Percentiles rank a stretch among this genome's conserved stretches.
Conservation (phyloP, 2,113 vertebrate species). For the Oncorhynchus tshawytscha region DNA sequence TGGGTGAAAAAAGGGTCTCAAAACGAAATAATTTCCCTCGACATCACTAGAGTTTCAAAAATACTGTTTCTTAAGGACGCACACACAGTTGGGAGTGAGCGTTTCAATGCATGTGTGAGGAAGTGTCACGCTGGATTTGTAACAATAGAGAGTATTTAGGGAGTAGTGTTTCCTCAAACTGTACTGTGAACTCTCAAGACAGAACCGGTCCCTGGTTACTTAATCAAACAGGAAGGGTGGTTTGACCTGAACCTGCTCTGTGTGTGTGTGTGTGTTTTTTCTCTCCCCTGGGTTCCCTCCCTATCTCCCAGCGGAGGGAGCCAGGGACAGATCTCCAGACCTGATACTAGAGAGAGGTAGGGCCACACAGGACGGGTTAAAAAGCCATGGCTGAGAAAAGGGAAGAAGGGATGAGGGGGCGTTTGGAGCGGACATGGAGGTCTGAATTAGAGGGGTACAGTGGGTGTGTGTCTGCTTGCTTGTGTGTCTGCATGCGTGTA, state of each 20-base stretch:
- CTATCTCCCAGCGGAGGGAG: slow-evolving; percentile 57
- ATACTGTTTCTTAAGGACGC: slow-evolving; percentile 58
- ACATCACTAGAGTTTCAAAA: background rate
- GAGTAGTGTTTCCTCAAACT: slow-evolving; percentile 70
- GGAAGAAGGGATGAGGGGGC: slow-evolving; percentile 11
- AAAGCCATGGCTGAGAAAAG: slow-evolving; percentile 40
- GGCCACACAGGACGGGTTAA: slow-evolving; percentile 67
- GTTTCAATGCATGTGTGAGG: slow-evolving; percentile 41
- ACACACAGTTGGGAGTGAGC: slow-evolving; percentile 12
- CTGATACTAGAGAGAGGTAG: slow-evolving; percentile 40
- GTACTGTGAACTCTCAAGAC: slow-evolving; percentile 35
- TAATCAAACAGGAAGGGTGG: slow-evolving; percentile 79
- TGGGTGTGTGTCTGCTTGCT: background rate
- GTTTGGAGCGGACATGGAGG: slow-evolving; percentile 56
- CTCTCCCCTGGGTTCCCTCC: too few species aligned
- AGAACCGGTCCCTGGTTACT: slow-evolving; percentile 53
- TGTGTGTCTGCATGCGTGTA: slow-evolving; percentile 9
- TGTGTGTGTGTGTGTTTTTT: too few species aligned
- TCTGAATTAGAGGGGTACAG: slow-evolving; percentile 52
- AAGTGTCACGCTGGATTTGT: slow-evolving; percentile 66
- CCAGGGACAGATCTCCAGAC: slow-evolving; percentile 67
- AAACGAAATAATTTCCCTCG: slow-evolving; percentile 37
- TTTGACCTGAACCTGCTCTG: slow-evolving; percentile 61
- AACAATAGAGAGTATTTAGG: slow-evolving; percentile 63
- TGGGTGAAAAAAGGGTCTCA: slow-evolving; percentile 5